These are phyloP conservation scores for Stigmatopora argus DNA, from an alignment of 2,113 vertebrate species.

Conservation along the genomic window DNA sequence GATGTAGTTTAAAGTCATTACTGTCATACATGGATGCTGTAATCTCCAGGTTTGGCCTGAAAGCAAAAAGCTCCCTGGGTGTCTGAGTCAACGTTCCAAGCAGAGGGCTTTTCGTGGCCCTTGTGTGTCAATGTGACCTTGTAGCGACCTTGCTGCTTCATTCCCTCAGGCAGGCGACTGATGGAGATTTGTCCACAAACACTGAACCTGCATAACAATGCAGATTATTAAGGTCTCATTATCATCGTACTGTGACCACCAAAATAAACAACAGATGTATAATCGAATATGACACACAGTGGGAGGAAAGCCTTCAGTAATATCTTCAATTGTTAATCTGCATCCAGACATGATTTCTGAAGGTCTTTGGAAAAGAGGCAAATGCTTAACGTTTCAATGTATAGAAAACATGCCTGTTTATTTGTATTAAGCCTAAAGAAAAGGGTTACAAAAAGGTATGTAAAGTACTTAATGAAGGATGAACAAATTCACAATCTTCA, in stretches of 20 bases:
- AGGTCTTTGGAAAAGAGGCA: no score
- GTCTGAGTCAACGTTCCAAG: conserved; percentile 79
- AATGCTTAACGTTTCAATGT: no score
- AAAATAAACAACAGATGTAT: not conserved
- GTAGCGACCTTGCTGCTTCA: conserved; percentile 87
- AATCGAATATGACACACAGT: not conserved
- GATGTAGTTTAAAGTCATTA: not conserved
- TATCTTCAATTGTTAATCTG: no score
- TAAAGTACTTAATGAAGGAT: no score
- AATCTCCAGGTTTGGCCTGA: conserved; percentile 84
- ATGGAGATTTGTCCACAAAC: conserved; percentile 87
- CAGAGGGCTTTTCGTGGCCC: conserved; percentile 73
- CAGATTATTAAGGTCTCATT: not conserved
- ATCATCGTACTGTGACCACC: not conserved
- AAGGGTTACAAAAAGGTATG: no score
- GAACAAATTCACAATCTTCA: no score
- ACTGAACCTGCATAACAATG: conserved; percentile 77
- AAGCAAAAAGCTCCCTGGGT: conserved; percentile 89
- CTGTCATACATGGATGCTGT: conserved; percentile 79
- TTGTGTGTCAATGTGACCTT: conserved; percentile 79
- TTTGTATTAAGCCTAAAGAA: no score
- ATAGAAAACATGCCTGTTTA: no score
- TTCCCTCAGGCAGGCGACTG: conserved; percentile 80
- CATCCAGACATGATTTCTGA: no score
- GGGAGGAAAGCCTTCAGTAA: not conserved